Conservation (phyloP, 1,140 invertebrate species). For the Chlorops oryzae region DNA sequence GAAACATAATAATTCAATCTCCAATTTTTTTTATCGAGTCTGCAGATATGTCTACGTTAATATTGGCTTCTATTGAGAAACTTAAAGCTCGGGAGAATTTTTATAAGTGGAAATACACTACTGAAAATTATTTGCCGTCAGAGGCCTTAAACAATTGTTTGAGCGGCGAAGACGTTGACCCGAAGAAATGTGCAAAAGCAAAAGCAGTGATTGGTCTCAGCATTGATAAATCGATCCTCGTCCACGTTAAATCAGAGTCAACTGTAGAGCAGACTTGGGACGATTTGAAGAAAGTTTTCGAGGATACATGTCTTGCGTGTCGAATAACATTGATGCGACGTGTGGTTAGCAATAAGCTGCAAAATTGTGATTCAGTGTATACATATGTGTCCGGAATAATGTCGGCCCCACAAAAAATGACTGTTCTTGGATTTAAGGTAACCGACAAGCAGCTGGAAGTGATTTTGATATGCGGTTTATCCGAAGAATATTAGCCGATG, state of each 20-base stretch:
- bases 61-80: constrained; percentile 1
- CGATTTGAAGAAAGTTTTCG: constrained; percentile 28
- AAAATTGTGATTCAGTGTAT: constrained; percentile 28
- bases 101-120: constrained; percentile 1
- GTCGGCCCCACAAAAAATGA: constrained; percentile 32
- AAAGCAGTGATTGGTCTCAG: constrained; percentile 33
- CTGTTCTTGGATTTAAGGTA: constrained; percentile 33
- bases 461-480: constrained; percentile 38
- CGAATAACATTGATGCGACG: constrained; percentile 34
- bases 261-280: constrained; percentile 29
- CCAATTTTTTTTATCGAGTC: no score
- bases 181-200: constrained; percentile 25
- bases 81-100: constrained; percentile 2
- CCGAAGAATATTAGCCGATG: constrained; percentile 43
- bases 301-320: constrained; percentile 34
- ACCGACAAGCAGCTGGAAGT: constrained; percentile 38
- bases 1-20: no score
- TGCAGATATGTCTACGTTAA: no score
- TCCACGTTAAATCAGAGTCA: constrained; percentile 25
- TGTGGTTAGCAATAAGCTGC: constrained; percentile 28
- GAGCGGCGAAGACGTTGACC: constrained; percentile 19
- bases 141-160: not conserved
- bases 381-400: constrained; percentile 41
- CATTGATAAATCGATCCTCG: constrained; percentile 32
- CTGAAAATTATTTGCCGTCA: not conserved